Evolutionary conservation across 2,797 vertebrate genomes (phyloP).

Genomic region (Lacerta agilis): DNA sequence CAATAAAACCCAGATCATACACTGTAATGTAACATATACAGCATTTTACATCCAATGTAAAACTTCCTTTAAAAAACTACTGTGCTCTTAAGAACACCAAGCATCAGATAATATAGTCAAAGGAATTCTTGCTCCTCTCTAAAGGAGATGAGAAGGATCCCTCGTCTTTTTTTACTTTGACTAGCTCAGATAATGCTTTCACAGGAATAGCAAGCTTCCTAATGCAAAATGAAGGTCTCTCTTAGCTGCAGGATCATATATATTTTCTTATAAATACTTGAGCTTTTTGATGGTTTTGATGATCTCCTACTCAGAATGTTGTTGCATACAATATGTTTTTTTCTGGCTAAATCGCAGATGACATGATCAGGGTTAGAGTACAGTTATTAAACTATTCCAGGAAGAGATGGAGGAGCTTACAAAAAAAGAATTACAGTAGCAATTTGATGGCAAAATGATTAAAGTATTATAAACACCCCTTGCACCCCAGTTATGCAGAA

Average conservation of each 20-base stretch:
- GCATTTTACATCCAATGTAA: not conserved
- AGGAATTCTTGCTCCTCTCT: not conserved
- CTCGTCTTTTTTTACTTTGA: not conserved
- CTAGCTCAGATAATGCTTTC: not conserved
- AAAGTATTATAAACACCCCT: not conserved
- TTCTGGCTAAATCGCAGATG: not conserved
- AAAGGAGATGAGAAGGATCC: not conserved
- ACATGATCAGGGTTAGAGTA: not conserved
- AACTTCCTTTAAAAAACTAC: not conserved
- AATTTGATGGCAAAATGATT: not conserved
- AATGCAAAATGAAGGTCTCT: not conserved
- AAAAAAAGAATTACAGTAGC: not conserved
- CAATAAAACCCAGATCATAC: not conserved
- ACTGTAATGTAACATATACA: not conserved
- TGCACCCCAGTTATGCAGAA: not conserved
- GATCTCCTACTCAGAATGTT: no score
- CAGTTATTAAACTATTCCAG: not conserved
- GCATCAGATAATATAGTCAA: not conserved
- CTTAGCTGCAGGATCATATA: not conserved
- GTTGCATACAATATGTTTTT: not conserved
- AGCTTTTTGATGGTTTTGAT: not conserved
- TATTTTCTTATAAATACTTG: not conserved
- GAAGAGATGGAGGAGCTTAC: not conserved
- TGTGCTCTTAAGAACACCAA: not conserved
- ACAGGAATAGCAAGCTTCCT: not conserved